Evolutionary conservation across 2,113 vertebrate species (phyloP).

Genomic region (Gymnobelideus leadbeateri): DNA sequence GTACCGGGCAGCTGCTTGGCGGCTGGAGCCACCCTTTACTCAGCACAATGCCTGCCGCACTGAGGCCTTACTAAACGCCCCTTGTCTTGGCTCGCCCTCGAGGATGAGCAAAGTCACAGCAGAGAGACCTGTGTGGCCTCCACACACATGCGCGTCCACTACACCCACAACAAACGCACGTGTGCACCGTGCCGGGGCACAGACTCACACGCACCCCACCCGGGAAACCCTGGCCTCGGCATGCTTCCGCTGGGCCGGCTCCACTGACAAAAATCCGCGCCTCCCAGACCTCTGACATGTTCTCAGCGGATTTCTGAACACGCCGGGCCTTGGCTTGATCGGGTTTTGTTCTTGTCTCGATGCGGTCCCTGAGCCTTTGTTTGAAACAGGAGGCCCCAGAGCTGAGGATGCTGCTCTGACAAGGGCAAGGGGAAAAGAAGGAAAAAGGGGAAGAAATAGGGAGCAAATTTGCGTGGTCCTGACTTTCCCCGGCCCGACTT

Average conservation of each 20-base stretch:
- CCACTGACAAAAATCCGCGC: not conserved
- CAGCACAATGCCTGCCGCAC: not conserved
- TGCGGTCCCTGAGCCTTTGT: not conserved
- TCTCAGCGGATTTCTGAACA: not conserved
- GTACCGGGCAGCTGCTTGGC: too few relatives aligned
- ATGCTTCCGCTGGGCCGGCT: too few relatives aligned
- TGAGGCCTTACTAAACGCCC: not conserved
- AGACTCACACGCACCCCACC: not conserved
- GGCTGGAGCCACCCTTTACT: too few relatives aligned
- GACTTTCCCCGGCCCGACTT: too few relatives aligned
- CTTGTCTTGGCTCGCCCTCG: not conserved
- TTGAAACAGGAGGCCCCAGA: not conserved
- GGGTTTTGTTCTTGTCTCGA: not conserved
- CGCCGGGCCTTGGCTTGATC: too few relatives aligned
- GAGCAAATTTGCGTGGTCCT: not conserved
- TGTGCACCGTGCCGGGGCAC: not conserved
- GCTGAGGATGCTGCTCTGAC: not conserved
- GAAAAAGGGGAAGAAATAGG: not conserved
- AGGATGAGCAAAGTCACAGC: not conserved
- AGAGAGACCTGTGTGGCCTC: not conserved
- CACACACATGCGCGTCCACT: fast-evolving
- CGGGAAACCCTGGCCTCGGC: not conserved
- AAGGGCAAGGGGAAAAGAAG: not conserved
- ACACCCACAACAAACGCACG: not conserved
- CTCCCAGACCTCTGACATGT: fast-evolving